A percentile compares a stretch with the other conserved stretches of the same genome.
Conservation (phyloP, 30 jellyfish, hydroid and myxozoan species). For the Cassiopea xamachana region DNA sequence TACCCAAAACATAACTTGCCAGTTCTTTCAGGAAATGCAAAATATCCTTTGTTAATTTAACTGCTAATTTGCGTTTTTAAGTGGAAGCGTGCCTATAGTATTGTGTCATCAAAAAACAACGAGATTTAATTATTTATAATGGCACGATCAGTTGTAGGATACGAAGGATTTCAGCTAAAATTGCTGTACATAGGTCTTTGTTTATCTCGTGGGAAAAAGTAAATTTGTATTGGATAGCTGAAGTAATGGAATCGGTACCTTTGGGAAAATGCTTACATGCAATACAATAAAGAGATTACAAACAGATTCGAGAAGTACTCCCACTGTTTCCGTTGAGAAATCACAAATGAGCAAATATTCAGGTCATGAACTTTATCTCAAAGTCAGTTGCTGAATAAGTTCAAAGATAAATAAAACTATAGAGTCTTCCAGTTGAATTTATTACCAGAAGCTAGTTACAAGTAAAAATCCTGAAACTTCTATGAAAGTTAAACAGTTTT, state of each 20-base stretch:
- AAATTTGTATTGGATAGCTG: background rate
- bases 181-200: background rate
- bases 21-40: background rate
- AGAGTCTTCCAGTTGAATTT: background rate
- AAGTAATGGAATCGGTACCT: background rate
- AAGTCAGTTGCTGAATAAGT: no score
- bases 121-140: background rate
- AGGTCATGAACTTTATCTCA: background rate
- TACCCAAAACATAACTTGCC: background rate
- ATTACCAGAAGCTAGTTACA: no score
- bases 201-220: background rate
- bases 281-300: background rate
- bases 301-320: background rate
- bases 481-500: no score
- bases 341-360: background rate
- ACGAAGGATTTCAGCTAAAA: background rate
- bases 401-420: background rate
- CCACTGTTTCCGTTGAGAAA: constrained; percentile 1
- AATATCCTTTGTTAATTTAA: background rate
- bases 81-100: background rate
- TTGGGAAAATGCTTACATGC: background rate
- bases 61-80: background rate
- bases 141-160: background rate
- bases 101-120: background rate
- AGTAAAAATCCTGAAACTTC: no score